Evolutionary conservation across 2,797 vertebrate species (phyloP).

Genomic region (Picus viridis): DNA sequence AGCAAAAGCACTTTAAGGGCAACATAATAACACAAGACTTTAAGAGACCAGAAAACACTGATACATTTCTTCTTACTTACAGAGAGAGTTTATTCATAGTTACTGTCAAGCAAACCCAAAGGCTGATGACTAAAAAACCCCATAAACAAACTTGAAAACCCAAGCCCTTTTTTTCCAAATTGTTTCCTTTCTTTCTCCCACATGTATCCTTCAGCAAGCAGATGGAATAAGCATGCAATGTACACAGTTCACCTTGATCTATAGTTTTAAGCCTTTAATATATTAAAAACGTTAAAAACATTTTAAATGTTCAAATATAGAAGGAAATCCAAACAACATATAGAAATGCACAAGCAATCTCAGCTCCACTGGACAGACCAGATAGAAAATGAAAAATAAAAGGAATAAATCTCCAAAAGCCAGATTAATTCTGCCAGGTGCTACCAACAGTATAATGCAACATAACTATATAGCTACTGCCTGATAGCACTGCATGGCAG

Average conservation of each 20-base stretch:
- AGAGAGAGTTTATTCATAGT: constrained; percentile 19
- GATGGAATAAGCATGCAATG: not conserved
- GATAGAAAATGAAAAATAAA: not conserved
- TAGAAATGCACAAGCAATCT: not conserved
- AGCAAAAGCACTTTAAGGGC: not conserved
- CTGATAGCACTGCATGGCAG: not conserved
- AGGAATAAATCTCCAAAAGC: not conserved
- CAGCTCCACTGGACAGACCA: not conserved
- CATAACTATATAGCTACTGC: not conserved
- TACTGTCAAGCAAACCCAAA: constrained; percentile 24
- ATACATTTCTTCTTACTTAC: not conserved
- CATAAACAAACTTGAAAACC: constrained; percentile 19
- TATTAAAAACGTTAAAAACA: not conserved
- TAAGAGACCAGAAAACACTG: constrained; percentile 21
- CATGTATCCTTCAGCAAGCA: constrained; percentile 15
- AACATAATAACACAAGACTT: not conserved
- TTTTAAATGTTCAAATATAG: not conserved
- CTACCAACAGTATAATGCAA: not conserved
- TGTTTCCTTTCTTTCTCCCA: constrained; percentile 39
- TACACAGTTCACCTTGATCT: not conserved
- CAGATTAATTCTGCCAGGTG: not conserved
- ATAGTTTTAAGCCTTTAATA: not conserved
- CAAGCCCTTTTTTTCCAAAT: constrained; percentile 27
- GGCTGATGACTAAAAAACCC: constrained; percentile 32
- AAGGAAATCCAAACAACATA: not conserved